These are phyloP conservation scores for Dioctria rufipes DNA, from an alignment of 2,888 invertebrate genomes.

Conservation along the genomic window DNA sequence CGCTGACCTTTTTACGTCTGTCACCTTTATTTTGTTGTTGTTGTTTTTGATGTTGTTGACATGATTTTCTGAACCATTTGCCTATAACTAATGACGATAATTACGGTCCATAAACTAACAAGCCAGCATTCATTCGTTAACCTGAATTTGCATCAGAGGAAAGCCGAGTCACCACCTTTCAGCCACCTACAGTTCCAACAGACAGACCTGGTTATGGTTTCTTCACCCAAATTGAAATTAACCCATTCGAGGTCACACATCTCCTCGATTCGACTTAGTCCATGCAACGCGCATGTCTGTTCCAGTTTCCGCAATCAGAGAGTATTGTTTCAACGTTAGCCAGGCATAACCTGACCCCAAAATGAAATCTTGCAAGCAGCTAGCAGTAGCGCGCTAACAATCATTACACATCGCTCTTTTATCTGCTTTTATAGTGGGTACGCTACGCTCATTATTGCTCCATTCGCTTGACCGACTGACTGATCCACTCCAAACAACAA, in stretches of 20 bases:
- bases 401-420: background rate
- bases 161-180: conserved; percentile 32
- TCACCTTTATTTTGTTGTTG: background rate
- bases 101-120: conserved; percentile 34
- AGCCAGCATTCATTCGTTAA: conserved; percentile 14
- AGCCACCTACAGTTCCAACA: conserved; percentile 36
- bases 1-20: conserved; percentile 36
- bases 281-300: conserved; percentile 29
- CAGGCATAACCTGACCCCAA: conserved; percentile 52
- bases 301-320: conserved; percentile 50
- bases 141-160: conserved; percentile 44
- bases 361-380: conserved; percentile 51
- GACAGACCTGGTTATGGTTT: conserved; percentile 49
- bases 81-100: conserved; percentile 40
- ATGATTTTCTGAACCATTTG: conserved; percentile 34
- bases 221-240: conserved; percentile 52
- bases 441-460: conserved; percentile 13
- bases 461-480: conserved; percentile 48
- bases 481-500: conserved; percentile 22
- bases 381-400: background rate
- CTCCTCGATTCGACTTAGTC: background rate
- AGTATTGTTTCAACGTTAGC: conserved; percentile 40
- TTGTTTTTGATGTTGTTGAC: background rate
- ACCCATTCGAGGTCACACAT: conserved; percentile 44
- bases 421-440: background rate